phyloP scores from a whole-genome alignment of 2,113 vertebrate genomes.

The Myotis brandtii region DNA sequence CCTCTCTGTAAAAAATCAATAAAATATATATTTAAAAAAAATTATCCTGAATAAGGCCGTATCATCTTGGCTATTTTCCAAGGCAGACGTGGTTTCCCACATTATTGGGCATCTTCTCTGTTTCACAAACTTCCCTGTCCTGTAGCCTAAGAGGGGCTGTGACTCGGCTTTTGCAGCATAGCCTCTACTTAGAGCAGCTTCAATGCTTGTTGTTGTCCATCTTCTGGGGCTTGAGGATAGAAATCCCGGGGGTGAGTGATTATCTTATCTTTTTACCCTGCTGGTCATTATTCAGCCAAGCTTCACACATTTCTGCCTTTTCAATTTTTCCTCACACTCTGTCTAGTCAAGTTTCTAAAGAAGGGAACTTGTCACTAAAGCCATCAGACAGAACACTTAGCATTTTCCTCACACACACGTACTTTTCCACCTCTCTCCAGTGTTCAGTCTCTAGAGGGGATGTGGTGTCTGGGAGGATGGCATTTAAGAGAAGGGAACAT shows the following conservation, averaged over 20 bases:
- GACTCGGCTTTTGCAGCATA: not conserved
- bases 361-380: constrained; percentile 53
- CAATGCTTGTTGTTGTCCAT: not conserved
- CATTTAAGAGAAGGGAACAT: not conserved
- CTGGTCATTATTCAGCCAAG: constrained; percentile 67
- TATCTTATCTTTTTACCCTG: constrained; percentile 56
- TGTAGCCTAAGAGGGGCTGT: not conserved
- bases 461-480: not conserved
- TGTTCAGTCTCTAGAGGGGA: not conserved
- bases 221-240: constrained; percentile 1
- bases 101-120: not conserved
- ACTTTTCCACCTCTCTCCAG: constrained; percentile 28
- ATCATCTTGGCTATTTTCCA: constrained; percentile 36
- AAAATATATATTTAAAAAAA: no score
- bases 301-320: constrained; percentile 54
- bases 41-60: not conserved
- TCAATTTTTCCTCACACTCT: not conserved
- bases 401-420: constrained; percentile 55
- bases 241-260: constrained; percentile 27
- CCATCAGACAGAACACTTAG: constrained; percentile 15
- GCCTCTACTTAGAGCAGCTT: not conserved
- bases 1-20: no score
- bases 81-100: not conserved
- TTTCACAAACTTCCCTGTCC: not conserved
- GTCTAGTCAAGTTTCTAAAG: constrained; percentile 56